phyloP scores from a whole-genome alignment of 2,113 vertebrate species.

The Hydropotes inermis region DNA sequence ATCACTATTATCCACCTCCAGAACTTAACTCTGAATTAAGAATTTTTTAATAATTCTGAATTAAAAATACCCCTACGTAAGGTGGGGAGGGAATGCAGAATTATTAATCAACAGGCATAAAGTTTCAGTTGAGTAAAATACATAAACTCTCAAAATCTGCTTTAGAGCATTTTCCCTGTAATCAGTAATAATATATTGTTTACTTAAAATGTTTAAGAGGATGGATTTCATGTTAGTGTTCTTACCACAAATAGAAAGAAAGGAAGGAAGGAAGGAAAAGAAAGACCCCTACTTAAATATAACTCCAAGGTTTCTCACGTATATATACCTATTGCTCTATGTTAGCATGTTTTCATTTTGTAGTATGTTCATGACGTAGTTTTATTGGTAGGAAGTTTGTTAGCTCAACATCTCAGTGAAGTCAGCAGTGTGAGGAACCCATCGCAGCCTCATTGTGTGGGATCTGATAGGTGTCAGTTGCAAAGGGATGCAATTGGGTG shows the following conservation, averaged over 20 bases:
- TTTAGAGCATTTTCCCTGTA: not conserved
- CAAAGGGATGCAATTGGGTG: not conserved
- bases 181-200: not conserved
- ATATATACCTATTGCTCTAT: not conserved
- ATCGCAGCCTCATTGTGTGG: not conserved
- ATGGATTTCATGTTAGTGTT: not conserved
- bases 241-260: not conserved
- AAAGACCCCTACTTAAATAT: not conserved
- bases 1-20: not conserved
- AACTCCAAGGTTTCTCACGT: not conserved
- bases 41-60: not conserved
- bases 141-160: not conserved
- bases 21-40: not conserved
- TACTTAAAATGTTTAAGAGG: not conserved
- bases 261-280: not conserved
- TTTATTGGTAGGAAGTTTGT: not conserved
- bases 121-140: not conserved
- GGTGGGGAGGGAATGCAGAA: not conserved
- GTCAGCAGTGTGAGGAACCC: not conserved
- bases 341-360: not conserved
- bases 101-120: not conserved
- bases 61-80: not conserved
- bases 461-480: not conserved
- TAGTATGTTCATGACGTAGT: not conserved
- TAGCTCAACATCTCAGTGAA: not conserved